A percentile compares a stretch with the other conserved stretches of the same genome.
phyloP scores from a whole-genome alignment of 2,113 vertebrate genomes.

The Aleadryas rufinucha region DNA sequence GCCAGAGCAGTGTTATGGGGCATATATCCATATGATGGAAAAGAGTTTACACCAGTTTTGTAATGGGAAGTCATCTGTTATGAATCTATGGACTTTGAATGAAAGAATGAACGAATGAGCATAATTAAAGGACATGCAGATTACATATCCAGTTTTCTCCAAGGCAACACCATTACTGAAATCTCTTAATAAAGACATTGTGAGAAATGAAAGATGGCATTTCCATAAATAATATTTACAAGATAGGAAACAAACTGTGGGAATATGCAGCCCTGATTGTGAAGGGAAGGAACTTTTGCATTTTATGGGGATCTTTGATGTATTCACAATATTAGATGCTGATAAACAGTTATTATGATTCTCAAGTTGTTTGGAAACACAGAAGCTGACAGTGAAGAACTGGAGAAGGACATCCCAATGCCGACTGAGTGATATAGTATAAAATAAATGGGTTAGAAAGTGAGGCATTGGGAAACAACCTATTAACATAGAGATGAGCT shows the following conservation, averaged over 20 bases:
- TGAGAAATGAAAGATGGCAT: neutral
- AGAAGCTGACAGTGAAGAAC: neutral
- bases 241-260: neutral
- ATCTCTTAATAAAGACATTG: neutral
- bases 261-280: neutral
- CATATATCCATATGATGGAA: neutral
- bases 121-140: neutral
- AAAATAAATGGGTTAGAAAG: neutral
- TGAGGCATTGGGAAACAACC: neutral
- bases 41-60: neutral
- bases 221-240: neutral
- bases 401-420: neutral
- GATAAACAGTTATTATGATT: neutral
- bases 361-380: neutral
- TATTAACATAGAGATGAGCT: neutral
- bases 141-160: neutral
- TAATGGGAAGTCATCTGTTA: neutral
- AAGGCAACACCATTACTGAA: neutral
- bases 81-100: neutral
- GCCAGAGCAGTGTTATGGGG: neutral
- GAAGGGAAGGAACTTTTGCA: neutral
- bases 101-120: neutral
- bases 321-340: neutral
- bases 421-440: neutral
- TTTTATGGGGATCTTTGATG: neutral